These are phyloP conservation scores for Peromyscus maniculatus DNA, from an alignment of 2,113 vertebrate genomes.

Conservation along the genomic window DNA sequence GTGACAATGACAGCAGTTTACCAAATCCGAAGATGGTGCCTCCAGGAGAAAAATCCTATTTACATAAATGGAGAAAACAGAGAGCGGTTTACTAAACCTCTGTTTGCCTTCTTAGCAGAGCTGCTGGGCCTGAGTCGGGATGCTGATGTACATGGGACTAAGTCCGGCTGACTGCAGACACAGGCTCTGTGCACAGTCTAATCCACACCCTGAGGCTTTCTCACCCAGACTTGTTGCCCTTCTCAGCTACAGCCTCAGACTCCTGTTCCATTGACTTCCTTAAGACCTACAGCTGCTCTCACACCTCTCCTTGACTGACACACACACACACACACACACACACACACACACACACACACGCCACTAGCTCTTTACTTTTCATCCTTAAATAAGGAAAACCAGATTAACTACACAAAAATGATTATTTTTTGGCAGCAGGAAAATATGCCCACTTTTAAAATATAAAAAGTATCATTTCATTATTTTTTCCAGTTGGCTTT, in stretches of 20 bases:
- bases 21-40: neutral
- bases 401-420: neutral
- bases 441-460: neutral
- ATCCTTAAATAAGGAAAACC: neutral
- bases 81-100: neutral
- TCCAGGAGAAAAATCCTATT: constrained; percentile 3
- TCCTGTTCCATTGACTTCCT: neutral
- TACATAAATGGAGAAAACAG: neutral
- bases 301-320: neutral
- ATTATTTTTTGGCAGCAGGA: neutral
- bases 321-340: neutral
- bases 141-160: neutral
- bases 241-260: neutral
- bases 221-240: neutral
- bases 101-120: constrained; percentile 6
- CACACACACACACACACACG: neutral
- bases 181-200: neutral
- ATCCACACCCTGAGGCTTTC: neutral
- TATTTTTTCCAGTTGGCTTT: constrained; percentile 45
- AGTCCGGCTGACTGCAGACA: neutral
- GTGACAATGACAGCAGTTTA: neutral
- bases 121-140: neutral
- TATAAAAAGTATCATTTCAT: neutral
- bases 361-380: neutral
- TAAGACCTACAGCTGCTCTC: neutral